A percentile compares a stretch with the other conserved stretches of the same genome.
phyloP scores from a whole-genome alignment of 2,888 invertebrate species.

The Limenitis camilla region DNA sequence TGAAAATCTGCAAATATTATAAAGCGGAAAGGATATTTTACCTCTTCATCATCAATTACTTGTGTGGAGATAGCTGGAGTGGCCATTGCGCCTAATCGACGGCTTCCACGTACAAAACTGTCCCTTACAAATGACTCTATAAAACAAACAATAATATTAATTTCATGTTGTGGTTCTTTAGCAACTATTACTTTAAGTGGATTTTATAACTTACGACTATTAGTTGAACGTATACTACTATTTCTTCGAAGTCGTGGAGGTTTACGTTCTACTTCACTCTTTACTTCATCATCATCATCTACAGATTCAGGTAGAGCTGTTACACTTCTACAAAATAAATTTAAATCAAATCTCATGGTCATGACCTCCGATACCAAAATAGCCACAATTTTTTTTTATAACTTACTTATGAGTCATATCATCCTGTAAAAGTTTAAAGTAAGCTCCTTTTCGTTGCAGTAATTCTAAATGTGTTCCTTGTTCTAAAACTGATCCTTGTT shows the following conservation, averaged over 20 bases:
- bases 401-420: constrained; percentile 64
- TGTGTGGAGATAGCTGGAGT: constrained; percentile 29
- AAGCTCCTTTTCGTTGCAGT: constrained; percentile 76
- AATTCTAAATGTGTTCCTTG: constrained; percentile 82
- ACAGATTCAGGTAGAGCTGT: constrained; percentile 24
- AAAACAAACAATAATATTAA: not conserved
- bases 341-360: not conserved
- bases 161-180: not conserved
- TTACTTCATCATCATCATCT: constrained; percentile 29
- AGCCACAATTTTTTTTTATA: not conserved
- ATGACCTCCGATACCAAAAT: not conserved
- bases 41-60: constrained; percentile 11
- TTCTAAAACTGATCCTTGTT: constrained; percentile 81
- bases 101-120: constrained; percentile 39
- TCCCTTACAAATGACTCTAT: constrained; percentile 35
- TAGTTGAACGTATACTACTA: constrained; percentile 33
- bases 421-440: constrained; percentile 78
- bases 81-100: constrained; percentile 35
- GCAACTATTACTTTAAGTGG: not conserved
- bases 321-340: constrained; percentile 34
- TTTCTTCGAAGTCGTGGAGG: constrained; percentile 27
- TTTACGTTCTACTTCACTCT: constrained; percentile 10
- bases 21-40: not conserved
- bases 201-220: not conserved
- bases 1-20: not conserved